A percentile compares a stretch with the other conserved stretches of the same genome.
These are phyloP conservation scores for Caenorhabditis brenneri DNA, from an alignment of 1,140 invertebrate species.

Conservation along the genomic window DNA sequence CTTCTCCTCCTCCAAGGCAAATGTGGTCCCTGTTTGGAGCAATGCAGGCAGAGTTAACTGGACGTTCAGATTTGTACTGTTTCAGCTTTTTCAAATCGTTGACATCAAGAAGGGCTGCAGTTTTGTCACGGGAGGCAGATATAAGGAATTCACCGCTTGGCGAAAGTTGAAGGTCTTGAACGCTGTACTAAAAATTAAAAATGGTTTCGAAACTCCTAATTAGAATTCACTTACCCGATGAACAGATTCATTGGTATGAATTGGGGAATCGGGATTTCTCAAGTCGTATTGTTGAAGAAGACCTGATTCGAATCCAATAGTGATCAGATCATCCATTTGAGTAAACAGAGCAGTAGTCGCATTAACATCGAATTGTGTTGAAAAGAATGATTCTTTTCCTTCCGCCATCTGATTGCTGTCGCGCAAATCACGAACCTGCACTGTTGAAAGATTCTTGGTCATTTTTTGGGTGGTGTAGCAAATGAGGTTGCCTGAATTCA, in stretches of 20 bases:
- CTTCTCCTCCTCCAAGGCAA: slow-evolving; percentile 69
- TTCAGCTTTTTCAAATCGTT: slow-evolving; percentile 63
- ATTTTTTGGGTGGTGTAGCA: slow-evolving; percentile 66
- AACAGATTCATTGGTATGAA: slow-evolving; percentile 57
- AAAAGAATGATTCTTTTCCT: slow-evolving; percentile 53
- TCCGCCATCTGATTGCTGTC: slow-evolving; percentile 59
- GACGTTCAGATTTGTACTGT: slow-evolving; percentile 69
- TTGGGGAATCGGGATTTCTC: slow-evolving; percentile 59
- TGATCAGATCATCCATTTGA: slow-evolving; percentile 45
- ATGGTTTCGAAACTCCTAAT: neutral
- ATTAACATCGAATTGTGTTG: slow-evolving; percentile 65
- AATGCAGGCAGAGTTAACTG: slow-evolving; percentile 70
- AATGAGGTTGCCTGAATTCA: slow-evolving; percentile 61
- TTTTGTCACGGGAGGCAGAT: slow-evolving; percentile 69
- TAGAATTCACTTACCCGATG: slow-evolving; percentile 33
- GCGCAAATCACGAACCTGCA: slow-evolving; percentile 63
- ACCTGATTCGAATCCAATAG: slow-evolving; percentile 61
- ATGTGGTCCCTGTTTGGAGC: slow-evolving; percentile 70
- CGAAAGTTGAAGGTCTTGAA: slow-evolving; percentile 68
- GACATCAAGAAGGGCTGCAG: slow-evolving; percentile 66
- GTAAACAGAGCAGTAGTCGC: slow-evolving; percentile 59
- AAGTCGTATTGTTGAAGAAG: slow-evolving; percentile 64
- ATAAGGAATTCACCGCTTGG: slow-evolving; percentile 65
- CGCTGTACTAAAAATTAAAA: slow-evolving; percentile 46
- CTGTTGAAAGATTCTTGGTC: slow-evolving; percentile 57